Conservation (phyloP, 2,113 vertebrate genomes). For the Dinomys branickii region DNA sequence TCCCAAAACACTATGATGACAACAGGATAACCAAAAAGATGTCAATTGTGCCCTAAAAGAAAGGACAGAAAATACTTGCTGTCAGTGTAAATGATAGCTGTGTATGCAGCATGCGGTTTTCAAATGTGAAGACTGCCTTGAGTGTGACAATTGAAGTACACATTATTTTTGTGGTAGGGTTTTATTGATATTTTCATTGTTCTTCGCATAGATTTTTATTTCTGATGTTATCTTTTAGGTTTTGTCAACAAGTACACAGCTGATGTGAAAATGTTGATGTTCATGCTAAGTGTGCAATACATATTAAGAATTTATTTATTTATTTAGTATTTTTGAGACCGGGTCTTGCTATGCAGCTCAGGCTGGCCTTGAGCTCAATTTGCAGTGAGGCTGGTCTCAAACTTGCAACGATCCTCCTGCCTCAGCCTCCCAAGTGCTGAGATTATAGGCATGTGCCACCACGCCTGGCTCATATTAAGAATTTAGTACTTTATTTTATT, state of each 20-base stretch:
- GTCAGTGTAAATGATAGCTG: background rate
- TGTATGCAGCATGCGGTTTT: background rate
- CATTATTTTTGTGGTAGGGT: background rate
- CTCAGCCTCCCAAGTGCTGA: no score
- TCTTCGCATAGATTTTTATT: background rate
- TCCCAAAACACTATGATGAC: background rate
- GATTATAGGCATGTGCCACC: no score
- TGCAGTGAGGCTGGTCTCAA: no score
- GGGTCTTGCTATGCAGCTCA: no score
- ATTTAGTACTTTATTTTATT: background rate
- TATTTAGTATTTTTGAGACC: no score
- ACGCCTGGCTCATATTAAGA: no score
- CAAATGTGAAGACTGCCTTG: background rate
- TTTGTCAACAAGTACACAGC: background rate
- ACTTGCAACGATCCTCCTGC: no score
- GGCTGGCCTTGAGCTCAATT: no score
- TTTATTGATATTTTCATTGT: background rate
- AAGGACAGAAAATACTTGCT: background rate
- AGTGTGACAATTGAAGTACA: background rate
- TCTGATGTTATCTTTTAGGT: background rate
- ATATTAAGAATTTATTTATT: background rate
- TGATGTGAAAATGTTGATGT: background rate
- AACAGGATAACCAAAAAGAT: background rate
- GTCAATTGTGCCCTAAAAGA: background rate
- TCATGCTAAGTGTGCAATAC: background rate